These are phyloP conservation scores for Toxonevra muliebris DNA, from an alignment of 2,888 invertebrate genomes.

Conservation along the genomic window DNA sequence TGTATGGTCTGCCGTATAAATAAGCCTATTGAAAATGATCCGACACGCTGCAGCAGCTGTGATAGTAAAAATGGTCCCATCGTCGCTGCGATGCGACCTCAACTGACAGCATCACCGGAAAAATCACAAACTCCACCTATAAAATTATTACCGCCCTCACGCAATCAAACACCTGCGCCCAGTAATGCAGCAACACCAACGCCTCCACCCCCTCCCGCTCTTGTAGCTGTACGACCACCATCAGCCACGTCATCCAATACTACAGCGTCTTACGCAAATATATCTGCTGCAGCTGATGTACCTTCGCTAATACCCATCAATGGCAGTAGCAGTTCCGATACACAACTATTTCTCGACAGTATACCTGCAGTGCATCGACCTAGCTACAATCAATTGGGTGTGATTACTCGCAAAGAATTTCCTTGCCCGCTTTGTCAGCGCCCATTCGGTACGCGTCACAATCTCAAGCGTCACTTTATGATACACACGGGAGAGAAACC, in stretches of 20 bases:
- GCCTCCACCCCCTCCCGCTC: constrained; percentile 21
- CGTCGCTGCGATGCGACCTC: constrained; percentile 38
- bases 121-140: constrained; percentile 32
- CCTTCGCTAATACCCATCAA: constrained; percentile 15
- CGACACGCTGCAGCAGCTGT: constrained; percentile 59
- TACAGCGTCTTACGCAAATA: background rate
- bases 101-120: constrained; percentile 27
- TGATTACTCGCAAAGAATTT: constrained; percentile 52
- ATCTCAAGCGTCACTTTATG: constrained; percentile 63
- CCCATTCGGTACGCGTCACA: constrained; percentile 62
- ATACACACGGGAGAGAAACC: constrained; percentile 64
- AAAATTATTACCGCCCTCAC: constrained; percentile 20
- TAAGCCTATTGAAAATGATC: constrained; percentile 55
- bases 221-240: constrained; percentile 12
- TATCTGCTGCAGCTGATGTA: constrained; percentile 3
- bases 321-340: constrained; percentile 29
- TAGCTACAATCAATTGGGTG: constrained; percentile 37
- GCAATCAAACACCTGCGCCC: constrained; percentile 24
- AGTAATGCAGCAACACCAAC: constrained; percentile 7
- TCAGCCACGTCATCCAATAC: constrained; percentile 7
- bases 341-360: constrained; percentile 38
- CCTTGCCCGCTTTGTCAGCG: constrained; percentile 62
- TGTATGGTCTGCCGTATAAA: constrained; percentile 61
- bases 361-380: constrained; percentile 43
- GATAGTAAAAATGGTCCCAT: constrained; percentile 52